These are phyloP conservation scores for Potorous gilbertii DNA, from an alignment of 2,797 vertebrate genomes.

Conservation along the genomic window DNA sequence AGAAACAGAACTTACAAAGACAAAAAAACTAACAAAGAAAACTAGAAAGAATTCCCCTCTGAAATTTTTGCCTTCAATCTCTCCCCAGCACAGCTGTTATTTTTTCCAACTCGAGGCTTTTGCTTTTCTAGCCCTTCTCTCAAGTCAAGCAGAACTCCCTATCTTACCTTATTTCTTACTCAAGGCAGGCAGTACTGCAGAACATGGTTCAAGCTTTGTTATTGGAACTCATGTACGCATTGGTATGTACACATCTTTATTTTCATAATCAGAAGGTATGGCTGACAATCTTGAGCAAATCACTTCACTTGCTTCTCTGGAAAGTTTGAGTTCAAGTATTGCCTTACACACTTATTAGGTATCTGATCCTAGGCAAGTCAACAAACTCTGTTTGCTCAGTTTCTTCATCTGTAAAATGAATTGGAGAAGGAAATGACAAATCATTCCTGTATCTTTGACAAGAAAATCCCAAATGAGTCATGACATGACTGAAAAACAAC, in stretches of 20 bases:
- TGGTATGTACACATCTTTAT: neutral
- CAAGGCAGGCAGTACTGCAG: neutral
- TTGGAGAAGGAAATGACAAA: neutral
- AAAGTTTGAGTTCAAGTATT: neutral
- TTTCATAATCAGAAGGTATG: neutral
- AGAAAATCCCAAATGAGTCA: neutral
- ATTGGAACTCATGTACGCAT: neutral
- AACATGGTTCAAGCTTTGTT: neutral
- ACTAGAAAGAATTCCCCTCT: conserved; percentile 57
- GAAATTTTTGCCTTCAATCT: conserved; percentile 73
- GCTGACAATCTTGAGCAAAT: neutral
- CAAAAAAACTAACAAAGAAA: neutral
- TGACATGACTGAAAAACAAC: neutral
- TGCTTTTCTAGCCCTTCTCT: neutral
- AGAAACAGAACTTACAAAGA: conserved; percentile 70
- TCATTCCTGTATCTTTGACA: neutral
- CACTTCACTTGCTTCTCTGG: neutral
- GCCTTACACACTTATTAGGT: neutral
- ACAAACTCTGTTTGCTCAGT: neutral
- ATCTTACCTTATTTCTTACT: neutral
- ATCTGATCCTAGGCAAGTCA: neutral
- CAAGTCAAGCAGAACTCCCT: neutral
- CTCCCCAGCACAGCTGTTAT: conserved; percentile 61
- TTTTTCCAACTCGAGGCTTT: conserved; percentile 62
- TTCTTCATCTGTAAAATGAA: neutral